A percentile compares a stretch with the other conserved stretches of the same genome.
Evolutionary conservation across 2,888 invertebrate genomes (phyloP).

Genomic region (Pherbina coryleti): DNA sequence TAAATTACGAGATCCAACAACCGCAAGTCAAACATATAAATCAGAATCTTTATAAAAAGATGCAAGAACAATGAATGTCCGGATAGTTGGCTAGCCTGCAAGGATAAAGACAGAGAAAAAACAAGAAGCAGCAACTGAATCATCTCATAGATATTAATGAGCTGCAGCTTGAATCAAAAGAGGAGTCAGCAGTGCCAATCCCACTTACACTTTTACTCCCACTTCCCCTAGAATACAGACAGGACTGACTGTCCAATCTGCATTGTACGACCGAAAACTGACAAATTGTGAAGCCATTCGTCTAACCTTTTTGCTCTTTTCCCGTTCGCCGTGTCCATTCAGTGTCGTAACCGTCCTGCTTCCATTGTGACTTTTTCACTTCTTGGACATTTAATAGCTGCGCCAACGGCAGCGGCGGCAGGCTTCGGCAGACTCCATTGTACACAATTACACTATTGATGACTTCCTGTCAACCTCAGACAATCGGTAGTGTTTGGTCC

Average conservation of each 20-base stretch:
- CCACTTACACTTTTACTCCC: too few species aligned
- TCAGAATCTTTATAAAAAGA: slow-evolving; percentile 16
- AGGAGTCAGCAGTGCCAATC: not conserved
- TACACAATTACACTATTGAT: slow-evolving; percentile 62
- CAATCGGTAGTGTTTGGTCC: slow-evolving; percentile 40
- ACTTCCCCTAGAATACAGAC: not conserved
- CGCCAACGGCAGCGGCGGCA: slow-evolving; percentile 41
- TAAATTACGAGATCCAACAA: slow-evolving; percentile 7
- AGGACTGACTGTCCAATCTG: not conserved
- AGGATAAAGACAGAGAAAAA: not conserved
- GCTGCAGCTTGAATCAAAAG: slow-evolving; percentile 16
- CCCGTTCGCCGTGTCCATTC: slow-evolving; percentile 48
- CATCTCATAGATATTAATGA: slow-evolving; percentile 29
- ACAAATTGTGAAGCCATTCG: slow-evolving; percentile 28
- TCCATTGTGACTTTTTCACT: slow-evolving; percentile 30
- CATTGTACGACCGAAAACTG: slow-evolving; percentile 9
- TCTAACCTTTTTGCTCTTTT: slow-evolving; percentile 16
- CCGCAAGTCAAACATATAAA: slow-evolving; percentile 24
- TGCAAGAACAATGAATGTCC: not conserved
- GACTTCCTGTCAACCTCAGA: slow-evolving; percentile 61
- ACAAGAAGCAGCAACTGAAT: not conserved
- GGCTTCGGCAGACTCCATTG: slow-evolving; percentile 54
- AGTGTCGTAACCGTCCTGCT: slow-evolving; percentile 53
- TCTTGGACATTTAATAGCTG: not conserved
- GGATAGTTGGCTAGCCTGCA: not conserved